These are phyloP conservation scores for Zeugodacus cucurbitae DNA, from an alignment of 1,140 invertebrate genomes.

Conservation along the genomic window DNA sequence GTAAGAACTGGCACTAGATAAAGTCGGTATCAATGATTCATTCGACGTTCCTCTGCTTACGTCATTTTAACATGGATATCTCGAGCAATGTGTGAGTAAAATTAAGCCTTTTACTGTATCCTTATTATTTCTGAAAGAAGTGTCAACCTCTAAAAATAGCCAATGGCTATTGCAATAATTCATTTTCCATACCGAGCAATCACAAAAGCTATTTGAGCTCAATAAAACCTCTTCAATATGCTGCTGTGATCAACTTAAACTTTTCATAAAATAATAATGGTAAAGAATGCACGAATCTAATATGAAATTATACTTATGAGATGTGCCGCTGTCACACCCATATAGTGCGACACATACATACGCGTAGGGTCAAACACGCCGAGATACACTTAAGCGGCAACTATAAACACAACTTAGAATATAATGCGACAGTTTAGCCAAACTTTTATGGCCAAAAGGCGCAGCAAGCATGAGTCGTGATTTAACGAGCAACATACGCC, in stretches of 20 bases:
- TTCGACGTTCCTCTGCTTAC: no score
- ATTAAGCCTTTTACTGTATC: no score
- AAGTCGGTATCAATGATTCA: no score
- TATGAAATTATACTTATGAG: slow-evolving; percentile 34
- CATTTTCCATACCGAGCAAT: not conserved
- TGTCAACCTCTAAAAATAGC: not conserved
- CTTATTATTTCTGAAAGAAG: not conserved
- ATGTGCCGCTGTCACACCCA: not conserved
- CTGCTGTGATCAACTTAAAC: not conserved
- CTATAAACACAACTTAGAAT: not conserved
- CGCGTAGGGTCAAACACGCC: not conserved
- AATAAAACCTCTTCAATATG: not conserved
- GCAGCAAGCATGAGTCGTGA: slow-evolving; percentile 12
- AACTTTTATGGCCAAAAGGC: not conserved
- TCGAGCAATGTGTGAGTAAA: no score
- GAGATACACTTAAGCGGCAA: not conserved
- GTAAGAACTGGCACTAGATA: no score
- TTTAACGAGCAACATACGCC: not conserved
- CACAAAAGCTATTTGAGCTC: not conserved
- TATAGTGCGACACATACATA: not conserved
- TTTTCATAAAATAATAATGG: not conserved
- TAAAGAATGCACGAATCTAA: not conserved
- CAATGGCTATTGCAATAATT: not conserved
- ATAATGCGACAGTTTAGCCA: slow-evolving; percentile 34
- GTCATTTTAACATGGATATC: no score